Conservation (phyloP, 2,888 invertebrate species). For the Pandemis cinnamomeana region DNA sequence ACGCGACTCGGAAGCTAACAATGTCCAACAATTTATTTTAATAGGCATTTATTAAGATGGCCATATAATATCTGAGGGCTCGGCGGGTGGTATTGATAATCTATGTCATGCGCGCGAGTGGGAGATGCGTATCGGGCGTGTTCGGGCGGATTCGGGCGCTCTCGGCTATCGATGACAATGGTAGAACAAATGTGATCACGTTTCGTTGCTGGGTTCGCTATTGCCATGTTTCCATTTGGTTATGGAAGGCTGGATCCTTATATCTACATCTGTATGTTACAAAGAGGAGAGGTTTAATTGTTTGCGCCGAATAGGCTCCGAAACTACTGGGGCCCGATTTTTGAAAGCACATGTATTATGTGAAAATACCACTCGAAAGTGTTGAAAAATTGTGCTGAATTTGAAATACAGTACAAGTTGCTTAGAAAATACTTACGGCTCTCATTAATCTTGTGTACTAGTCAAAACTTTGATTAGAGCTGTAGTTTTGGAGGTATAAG, state of each 20-base stretch:
- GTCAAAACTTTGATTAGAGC: no score
- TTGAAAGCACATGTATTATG: no score
- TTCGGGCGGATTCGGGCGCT: conserved; percentile 31
- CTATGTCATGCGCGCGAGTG: conserved; percentile 44
- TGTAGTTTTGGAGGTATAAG: no score
- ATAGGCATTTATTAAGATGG: conserved; percentile 47
- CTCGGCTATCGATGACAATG: conserved; percentile 43
- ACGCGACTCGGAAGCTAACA: conserved; percentile 46
- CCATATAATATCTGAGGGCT: conserved; percentile 42
- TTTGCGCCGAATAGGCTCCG: no score
- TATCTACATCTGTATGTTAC: no score
- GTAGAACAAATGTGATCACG: conserved; percentile 43
- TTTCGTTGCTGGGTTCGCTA: conserved; percentile 20
- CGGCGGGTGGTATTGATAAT: conserved; percentile 45
- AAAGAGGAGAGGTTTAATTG: no score
- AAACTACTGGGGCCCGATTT: no score
- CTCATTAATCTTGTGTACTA: no score
- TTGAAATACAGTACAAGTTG: no score
- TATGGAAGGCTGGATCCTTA: background rate
- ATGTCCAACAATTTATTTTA: conserved; percentile 47
- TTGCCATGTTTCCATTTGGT: conserved; percentile 7
- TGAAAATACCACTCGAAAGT: no score
- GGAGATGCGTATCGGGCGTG: conserved; percentile 42
- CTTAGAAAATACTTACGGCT: no score
- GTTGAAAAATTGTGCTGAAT: no score